These are phyloP conservation scores for Oscheius sp. DNA, from an alignment of 2,888 invertebrate species.

Conservation along the genomic window DNA sequence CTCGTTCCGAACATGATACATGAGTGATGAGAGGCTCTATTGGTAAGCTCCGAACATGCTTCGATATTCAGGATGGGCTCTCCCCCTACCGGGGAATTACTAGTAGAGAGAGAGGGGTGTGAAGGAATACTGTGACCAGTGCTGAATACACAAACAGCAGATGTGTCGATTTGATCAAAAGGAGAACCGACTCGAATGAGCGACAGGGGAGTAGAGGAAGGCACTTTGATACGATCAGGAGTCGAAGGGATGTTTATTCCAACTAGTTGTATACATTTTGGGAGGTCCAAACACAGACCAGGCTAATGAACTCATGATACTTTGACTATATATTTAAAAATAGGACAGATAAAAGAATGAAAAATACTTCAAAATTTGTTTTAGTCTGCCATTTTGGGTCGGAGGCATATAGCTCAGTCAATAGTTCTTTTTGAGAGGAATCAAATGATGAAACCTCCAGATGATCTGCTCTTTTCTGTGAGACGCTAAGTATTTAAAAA, in stretches of 20 bases:
- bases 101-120: background rate
- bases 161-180: background rate
- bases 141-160: background rate
- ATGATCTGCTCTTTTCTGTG: too few relatives aligned
- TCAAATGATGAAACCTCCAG: too few relatives aligned
- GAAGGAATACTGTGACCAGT: background rate
- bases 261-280: background rate
- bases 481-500: too few relatives aligned
- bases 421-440: too few relatives aligned
- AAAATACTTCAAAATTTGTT: too few relatives aligned
- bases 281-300: background rate
- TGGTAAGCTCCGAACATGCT: constrained; percentile 14
- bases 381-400: too few relatives aligned
- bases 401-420: too few relatives aligned
- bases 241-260: background rate
- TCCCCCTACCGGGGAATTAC: background rate
- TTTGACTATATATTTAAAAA: too few relatives aligned
- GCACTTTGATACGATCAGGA: background rate
- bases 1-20: constrained; percentile 26
- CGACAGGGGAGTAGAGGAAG: background rate
- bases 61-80: background rate
- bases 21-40: constrained; percentile 25
- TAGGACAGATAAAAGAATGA: background rate
- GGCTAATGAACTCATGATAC: too few relatives aligned
- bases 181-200: background rate